Base-by-base conservation (phyloP, 2,113 vertebrate species). In the Origma solitaria region DNA sequence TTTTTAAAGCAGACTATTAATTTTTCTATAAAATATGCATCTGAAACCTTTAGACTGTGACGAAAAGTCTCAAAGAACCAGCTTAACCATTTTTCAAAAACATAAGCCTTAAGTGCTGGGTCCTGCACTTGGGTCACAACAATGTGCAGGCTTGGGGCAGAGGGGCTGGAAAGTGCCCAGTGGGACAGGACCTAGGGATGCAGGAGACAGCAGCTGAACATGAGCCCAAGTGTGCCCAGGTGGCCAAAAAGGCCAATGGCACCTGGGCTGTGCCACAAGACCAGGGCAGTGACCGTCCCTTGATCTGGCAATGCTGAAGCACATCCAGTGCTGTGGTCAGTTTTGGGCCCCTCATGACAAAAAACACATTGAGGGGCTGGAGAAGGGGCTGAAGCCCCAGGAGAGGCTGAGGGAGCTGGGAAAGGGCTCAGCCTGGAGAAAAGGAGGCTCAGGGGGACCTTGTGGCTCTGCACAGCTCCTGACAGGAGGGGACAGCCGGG, bases 1-100 rank as follows among this genome's bases (percentile, higher is more conserved):
- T 62, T 95, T 96, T 64, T 70, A 54, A 86, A 82, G 61, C 54
- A 88, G 45, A 22, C 61, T 70, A 93, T 70, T 95, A 91, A 90
- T 92, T 96, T 92, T 69, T 47, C 70, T 82, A 45, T 65, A 85
- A 97, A 94, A 80, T 18, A 47, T 1, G 1, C 30, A 82, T 72
- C 81, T 68, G 79, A 92, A 94, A 10, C 56, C 49, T 81, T 60
- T 11, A 60, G 84, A 40, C n/a, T 38, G 21, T 37, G 54, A 65
- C 0, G 0, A 76, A 85, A 95, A 85, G 24, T 20, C 53, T 76
- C 75, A 27, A 86, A 81, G 24, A 68, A 35, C n/a, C n/a, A 73
- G 20, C 33, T 64, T 9, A 54, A 40, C 16, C 25, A 9, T 35
- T 42, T 90, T 47, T 70, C 38, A 69, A 21, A 30, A 91, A 37